Base-by-base conservation (phyloP, 1,140 invertebrate species). In the Lepidostoma basale region DNA sequence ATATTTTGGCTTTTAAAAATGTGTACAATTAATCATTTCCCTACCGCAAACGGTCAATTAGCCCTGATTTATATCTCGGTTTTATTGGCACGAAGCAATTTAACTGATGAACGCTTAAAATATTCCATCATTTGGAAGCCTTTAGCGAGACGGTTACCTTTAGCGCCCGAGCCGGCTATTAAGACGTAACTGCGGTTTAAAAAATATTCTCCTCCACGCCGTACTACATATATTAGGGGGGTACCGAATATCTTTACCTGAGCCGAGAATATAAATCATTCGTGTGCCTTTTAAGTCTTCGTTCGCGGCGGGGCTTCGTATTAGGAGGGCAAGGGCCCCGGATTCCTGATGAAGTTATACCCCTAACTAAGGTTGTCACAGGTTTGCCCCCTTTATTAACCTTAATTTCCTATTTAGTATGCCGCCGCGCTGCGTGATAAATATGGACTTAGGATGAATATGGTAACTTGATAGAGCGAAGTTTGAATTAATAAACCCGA, bases 1-100 rank as follows among this genome's bases (percentile, higher is more conserved):
- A 6, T 33, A 33, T 12, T 6, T 6, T 6, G 30, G 6, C 12
- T 6, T 33, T 12, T 6, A 33, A 33, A 33, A 33, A 33, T 12
- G 12, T 6, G 5, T 10, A 47, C 22, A n/a, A 47, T 47, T 23
- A 47, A 23, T 47, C 16, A 47, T 47, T 23, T 23, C 9, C 22
- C 44, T 12, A 59, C 56, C 56, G 56, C 36, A 25, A 30, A 40
- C 33, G 20, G 18, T 59, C 56, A 59, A 40, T 59, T 40, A 59
- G 22, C n/a, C 14, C 18, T 59, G 56, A 59, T 59, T 59, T 59
- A 59, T 59, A 22, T 59, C 56, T 39, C 33, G 30, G 30, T 54
- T 40, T 59, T 59, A 59, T 59, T 59, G 56, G 56, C 56, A 59
- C 39, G 56, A 22, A 26, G 56, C 56, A 42, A 59, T 59, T 40